Evolutionary conservation across 2,888 invertebrate genomes (phyloP), one percentile per base, ranked within the genome.

Genomic region (Dastarcus helophoroides): DNA sequence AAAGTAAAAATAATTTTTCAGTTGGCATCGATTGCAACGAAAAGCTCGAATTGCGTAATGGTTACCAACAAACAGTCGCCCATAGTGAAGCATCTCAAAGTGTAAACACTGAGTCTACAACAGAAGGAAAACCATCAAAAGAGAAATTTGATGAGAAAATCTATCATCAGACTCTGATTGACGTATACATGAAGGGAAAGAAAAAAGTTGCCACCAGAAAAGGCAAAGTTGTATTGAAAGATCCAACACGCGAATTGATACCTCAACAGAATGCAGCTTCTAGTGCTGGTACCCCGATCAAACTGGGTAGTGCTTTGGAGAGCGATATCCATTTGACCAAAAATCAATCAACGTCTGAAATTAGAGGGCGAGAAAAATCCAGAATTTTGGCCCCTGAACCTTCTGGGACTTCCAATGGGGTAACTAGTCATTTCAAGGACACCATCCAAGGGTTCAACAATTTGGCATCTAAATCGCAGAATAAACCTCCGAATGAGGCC

Each of bases 1-100:
- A 9, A n/a, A 14, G 19, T 14, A 2, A 16, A 26, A 24, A 25
- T 7, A 24, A 33, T 36, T 37, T 64, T 65, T 29, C 51, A 72
- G 72, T 66, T 44, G 72, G 72, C 2, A 58, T 73, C 13, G 71
- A 73, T 43, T 46, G 53, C 13, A 32, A 36, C 12, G 35, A 33
- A n/a, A 44, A 38, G 25, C 14, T 43, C 24, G n/a, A n/a, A n/a
- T n/a, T n/a, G n/a, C n/a, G n/a, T n/a, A n/a, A 13, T 11, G 15
- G 12, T 14, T n/a, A 28, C 17, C 12, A 17, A 14, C 4, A 9
- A 21, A 3, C 3, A 9, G 8, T 2, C 26, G 2, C 9, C 4
- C 11, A 26, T n/a, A 23, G 3, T 12, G n/a, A 12, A 24, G 14
- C 8, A 27, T 8, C 22, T 8, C 6, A 22, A 27, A 9, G 8